Evolutionary conservation across 2,797 vertebrate genomes (phyloP).

Genomic region (Harpagifer antarcticus): DNA sequence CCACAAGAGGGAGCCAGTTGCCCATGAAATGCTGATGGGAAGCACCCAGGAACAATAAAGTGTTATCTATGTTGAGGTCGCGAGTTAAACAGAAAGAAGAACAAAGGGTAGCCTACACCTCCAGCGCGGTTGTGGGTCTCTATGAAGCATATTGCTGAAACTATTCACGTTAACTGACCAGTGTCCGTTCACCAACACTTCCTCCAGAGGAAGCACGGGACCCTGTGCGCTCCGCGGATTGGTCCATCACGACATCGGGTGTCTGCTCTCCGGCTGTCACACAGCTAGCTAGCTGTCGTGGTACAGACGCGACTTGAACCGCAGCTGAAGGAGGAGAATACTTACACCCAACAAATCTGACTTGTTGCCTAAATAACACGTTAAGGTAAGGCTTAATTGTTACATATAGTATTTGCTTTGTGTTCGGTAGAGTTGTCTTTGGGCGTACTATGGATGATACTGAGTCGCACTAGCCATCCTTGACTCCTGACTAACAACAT

Average conservation of each 20-base stretch:
- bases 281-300: slow-evolving; percentile 55
- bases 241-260: slow-evolving; percentile 54
- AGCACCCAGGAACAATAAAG: slow-evolving; percentile 7
- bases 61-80: slow-evolving; percentile 32
- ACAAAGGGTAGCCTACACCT: background rate
- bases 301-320: slow-evolving; percentile 24
- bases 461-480: slow-evolving; percentile 49
- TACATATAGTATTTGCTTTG: fast-evolving
- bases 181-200: background rate
- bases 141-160: background rate
- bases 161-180: background rate
- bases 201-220: slow-evolving; percentile 39
- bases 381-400: slow-evolving; percentile 49
- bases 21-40: background rate
- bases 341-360: background rate
- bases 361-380: background rate
- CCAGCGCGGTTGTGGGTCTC: background rate
- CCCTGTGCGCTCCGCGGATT: slow-evolving; percentile 54
- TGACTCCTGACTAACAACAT: slow-evolving; percentile 64
- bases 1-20: slow-evolving; percentile 46
- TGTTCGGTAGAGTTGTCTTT: background rate
- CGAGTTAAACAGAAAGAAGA: slow-evolving; percentile 21
- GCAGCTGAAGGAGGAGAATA: slow-evolving; percentile 15
- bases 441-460: background rate
- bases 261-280: slow-evolving; percentile 25